phyloP scores from a whole-genome alignment of 2,888 invertebrate genomes.

The Druceiella hillmani region DNA sequence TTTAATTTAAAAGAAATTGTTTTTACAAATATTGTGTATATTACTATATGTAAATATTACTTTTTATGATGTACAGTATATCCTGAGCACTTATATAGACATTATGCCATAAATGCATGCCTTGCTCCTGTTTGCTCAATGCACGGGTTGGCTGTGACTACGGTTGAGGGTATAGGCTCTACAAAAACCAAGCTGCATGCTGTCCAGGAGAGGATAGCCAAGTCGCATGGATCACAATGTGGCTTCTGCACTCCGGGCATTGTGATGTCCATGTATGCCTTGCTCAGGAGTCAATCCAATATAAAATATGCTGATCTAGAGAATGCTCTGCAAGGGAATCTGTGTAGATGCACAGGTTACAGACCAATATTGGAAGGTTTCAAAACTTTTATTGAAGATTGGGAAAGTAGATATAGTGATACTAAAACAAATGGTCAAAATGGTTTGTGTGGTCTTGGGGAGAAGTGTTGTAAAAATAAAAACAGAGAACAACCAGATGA shows the following conservation, averaged over 20 bases:
- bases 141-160: slow-evolving; percentile 78
- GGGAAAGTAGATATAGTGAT: slow-evolving; percentile 48
- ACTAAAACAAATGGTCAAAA: slow-evolving; percentile 26
- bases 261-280: slow-evolving; percentile 86
- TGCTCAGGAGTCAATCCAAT: slow-evolving; percentile 54
- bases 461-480: slow-evolving; percentile 57
- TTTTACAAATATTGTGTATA: no score
- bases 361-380: slow-evolving; percentile 81
- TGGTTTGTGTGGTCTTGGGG: slow-evolving; percentile 53
- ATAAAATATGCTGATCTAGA: slow-evolving; percentile 60
- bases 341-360: slow-evolving; percentile 87
- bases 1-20: no score
- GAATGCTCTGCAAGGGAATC: slow-evolving; percentile 66
- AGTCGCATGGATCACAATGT: slow-evolving; percentile 83
- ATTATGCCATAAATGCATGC: slow-evolving; percentile 76
- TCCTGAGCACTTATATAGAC: slow-evolving; percentile 40
- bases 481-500: slow-evolving; percentile 30
- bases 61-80: no score
- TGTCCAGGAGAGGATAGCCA: slow-evolving; percentile 75
- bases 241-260: slow-evolving; percentile 88
- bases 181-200: slow-evolving; percentile 68
- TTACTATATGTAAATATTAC: no score
- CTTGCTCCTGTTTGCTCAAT: slow-evolving; percentile 73
- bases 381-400: slow-evolving; percentile 68
- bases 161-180: slow-evolving; percentile 82